Percentiles rank a stretch among this genome's conserved stretches.
These are phyloP conservation scores for Lingula anatina DNA, from an alignment of 2,888 invertebrate genomes.

Conservation along the genomic window DNA sequence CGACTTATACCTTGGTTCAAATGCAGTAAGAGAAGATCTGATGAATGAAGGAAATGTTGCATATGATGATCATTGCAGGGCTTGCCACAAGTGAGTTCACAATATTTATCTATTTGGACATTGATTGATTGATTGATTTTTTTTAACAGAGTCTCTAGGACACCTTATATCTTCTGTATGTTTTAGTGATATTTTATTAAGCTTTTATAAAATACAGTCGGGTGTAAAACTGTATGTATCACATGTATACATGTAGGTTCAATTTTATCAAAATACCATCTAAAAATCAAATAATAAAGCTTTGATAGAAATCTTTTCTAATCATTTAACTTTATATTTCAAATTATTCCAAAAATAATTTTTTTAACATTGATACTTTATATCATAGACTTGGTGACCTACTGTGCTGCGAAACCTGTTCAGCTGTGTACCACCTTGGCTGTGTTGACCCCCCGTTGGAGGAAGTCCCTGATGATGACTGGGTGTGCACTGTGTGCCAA, in stretches of 20 bases:
- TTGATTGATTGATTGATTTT: not conserved
- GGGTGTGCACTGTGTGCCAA: conserved; percentile 93
- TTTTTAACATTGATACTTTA: too few relatives aligned
- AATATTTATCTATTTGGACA: not conserved
- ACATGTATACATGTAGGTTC: too few relatives aligned
- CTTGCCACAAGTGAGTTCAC: conserved; percentile 50
- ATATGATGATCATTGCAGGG: conserved; percentile 54
- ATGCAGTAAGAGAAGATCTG: conserved; percentile 87
- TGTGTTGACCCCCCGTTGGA: conserved; percentile 93
- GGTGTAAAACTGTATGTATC: too few relatives aligned
- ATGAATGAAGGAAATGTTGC: conserved; percentile 74
- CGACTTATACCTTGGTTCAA: conserved; percentile 89
- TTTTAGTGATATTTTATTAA: not conserved
- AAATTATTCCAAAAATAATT: too few relatives aligned
- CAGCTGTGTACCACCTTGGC: conserved; percentile 94
- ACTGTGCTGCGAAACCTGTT: conserved; percentile 95
- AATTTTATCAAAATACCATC: too few relatives aligned
- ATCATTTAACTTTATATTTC: too few relatives aligned
- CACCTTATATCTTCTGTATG: not conserved
- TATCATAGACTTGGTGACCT: conserved; percentile 68
- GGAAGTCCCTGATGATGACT: conserved; percentile 93
- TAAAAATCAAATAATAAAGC: too few relatives aligned
- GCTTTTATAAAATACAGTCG: too few relatives aligned
- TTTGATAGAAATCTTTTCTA: too few relatives aligned
- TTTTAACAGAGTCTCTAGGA: not conserved